Evolutionary conservation across 1,140 invertebrate species (phyloP), one percentile per base, ranked within the genome.

Genomic region (Probaryconus sp.): DNA sequence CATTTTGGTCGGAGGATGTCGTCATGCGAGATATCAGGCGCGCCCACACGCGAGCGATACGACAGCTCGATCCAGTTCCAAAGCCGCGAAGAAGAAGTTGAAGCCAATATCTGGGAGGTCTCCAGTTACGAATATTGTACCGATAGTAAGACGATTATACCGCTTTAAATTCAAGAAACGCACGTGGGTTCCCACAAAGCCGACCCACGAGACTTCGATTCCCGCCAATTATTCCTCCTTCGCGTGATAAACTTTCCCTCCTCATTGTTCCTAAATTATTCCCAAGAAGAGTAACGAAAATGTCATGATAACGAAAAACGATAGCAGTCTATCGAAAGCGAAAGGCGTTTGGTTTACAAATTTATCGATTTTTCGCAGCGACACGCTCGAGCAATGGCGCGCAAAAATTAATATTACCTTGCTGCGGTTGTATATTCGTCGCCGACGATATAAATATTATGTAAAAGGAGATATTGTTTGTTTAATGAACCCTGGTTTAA

Each of bases 101-200:
- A 55, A 53, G 72, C 26, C 58, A 61, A 70, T 75, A 70, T 71
- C 67, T 71, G 73, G 73, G 73, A 68, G 73, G 73, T 76, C 73
- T 76, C 61, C 33, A 31, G 61, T 76, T 76, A 70, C 73, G 58
- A 76, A 70, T 67, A 67, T 61, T 43, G 50, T 47, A 53, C 65
- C 67, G 73, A 76, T 76, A 76, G 73, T 76, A 76, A 76, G 73
- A 63, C 67, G 73, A 70, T 76, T 76, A 76, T 56, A 67, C 67
- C 74, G 74, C 61, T 63, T 76, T 76, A 71, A 71, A 76, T 76
- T 72, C 68, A 47, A 68, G 48, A 71, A 71, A 76, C 63, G 63
- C 63, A 71, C 67, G 68, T 76, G 74, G 74, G 74, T 72, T 77
- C 74, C 60, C 68, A 69, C 68, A 64, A 64, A 68, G 30, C 51